These are phyloP conservation scores for Drosophila willistoni DNA, from an alignment of 1,140 invertebrate species.

Conservation along the genomic window DNA sequence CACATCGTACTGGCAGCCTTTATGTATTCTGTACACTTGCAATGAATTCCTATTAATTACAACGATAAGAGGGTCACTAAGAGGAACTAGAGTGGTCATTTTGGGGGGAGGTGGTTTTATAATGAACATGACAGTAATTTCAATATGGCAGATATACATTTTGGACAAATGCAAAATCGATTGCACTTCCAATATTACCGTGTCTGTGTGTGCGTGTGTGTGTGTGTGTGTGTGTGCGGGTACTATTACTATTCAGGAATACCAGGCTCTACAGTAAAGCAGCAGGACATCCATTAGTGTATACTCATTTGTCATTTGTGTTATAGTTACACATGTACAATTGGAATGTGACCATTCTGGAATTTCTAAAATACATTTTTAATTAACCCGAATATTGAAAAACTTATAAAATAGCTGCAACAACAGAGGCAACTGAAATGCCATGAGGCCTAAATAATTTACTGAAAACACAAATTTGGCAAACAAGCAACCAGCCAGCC, in stretches of 20 bases:
- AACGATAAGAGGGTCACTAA: slow-evolving; percentile 42
- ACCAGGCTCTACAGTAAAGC: neutral
- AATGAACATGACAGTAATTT: slow-evolving; percentile 44
- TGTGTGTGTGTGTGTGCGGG: too few species aligned
- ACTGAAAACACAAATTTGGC: slow-evolving; percentile 33
- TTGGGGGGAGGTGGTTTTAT: neutral
- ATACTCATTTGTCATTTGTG: slow-evolving; percentile 6
- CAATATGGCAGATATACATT: slow-evolving; percentile 69
- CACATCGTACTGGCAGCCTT: slow-evolving; percentile 31
- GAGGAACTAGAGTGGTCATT: neutral
- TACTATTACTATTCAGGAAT: too few species aligned
- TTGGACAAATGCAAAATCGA: slow-evolving; percentile 68
- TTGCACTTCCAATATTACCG: slow-evolving; percentile 42
- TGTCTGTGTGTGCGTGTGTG: too few species aligned
- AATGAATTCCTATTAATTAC: slow-evolving; percentile 78
- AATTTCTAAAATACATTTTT: slow-evolving; percentile 73
- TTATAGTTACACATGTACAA: neutral
- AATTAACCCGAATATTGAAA: slow-evolving; percentile 76
- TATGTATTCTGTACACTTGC: slow-evolving; percentile 73
- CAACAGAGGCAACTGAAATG: slow-evolving; percentile 34
- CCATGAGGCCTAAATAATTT: slow-evolving; percentile 64
- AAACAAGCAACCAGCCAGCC: too few species aligned
- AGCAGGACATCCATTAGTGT: neutral
- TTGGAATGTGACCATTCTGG: slow-evolving; percentile 10
- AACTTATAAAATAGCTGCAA: slow-evolving; percentile 70